These are phyloP conservation scores for Drosophila mercatorum DNA, from an alignment of 2,888 invertebrate species.

Conservation along the genomic window DNA sequence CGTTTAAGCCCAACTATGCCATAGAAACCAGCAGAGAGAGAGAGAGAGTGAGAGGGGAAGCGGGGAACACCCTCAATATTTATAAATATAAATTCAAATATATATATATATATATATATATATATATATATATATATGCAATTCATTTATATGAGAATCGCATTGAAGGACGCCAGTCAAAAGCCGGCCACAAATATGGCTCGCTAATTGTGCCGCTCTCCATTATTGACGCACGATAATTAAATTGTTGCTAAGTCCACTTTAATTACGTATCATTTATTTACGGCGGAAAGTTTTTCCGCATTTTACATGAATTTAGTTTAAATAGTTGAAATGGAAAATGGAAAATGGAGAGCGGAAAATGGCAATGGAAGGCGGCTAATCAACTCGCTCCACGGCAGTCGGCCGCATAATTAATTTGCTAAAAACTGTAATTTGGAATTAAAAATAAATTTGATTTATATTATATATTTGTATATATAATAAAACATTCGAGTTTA, in stretches of 20 bases:
- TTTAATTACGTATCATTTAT: slow-evolving; percentile 16
- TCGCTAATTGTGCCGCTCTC: slow-evolving; percentile 3
- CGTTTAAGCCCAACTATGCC: neutral
- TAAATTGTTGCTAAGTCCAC: slow-evolving; percentile 9
- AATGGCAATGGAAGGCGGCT: slow-evolving; percentile 4
- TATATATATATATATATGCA: neutral
- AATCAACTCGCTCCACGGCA: slow-evolving; percentile 40
- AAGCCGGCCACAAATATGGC: neutral
- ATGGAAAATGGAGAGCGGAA: neutral
- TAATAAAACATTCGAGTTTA: slow-evolving; percentile 6
- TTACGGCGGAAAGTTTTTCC: slow-evolving; percentile 1
- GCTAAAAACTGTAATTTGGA: slow-evolving; percentile 39
- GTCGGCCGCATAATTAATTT: slow-evolving; percentile 61
- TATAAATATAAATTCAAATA: no score
- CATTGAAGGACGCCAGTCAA: neutral
- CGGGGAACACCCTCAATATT: no score
- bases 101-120: neutral
- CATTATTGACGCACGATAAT: slow-evolving; percentile 3
- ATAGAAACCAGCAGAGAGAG: neutral
- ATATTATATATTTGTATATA: slow-evolving; percentile 15
- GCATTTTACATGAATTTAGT: slow-evolving; percentile 4
- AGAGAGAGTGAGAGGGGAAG: neutral
- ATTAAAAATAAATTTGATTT: slow-evolving; percentile 43
- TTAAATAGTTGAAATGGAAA: neutral
- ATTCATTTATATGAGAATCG: neutral